A percentile compares a stretch with the other conserved stretches of the same genome.
These are phyloP conservation scores for Panzeria rudis DNA, from an alignment of 2,888 invertebrate genomes.

Conservation along the genomic window DNA sequence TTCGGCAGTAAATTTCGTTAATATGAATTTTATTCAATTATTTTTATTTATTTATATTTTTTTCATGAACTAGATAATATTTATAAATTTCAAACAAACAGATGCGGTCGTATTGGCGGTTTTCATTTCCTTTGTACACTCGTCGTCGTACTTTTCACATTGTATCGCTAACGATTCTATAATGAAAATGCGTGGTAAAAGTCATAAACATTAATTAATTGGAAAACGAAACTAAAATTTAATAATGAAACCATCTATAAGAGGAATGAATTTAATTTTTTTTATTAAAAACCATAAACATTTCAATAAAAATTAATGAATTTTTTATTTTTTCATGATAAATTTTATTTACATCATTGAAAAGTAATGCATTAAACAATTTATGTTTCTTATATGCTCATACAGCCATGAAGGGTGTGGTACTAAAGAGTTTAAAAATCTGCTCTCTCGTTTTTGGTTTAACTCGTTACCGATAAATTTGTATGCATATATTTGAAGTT, in stretches of 20 bases:
- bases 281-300: constrained; percentile 72
- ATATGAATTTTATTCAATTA: constrained; percentile 63
- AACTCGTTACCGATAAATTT: background rate
- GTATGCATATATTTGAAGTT: too few relatives aligned
- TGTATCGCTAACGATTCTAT: constrained; percentile 66
- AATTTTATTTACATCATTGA: constrained; percentile 51
- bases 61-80: constrained; percentile 31
- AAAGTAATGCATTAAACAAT: constrained; percentile 18
- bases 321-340: constrained; percentile 43
- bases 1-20: constrained; percentile 43
- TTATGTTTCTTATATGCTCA: constrained; percentile 1
- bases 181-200: constrained; percentile 73
- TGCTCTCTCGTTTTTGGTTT: background rate
- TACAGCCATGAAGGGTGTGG: background rate
- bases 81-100: constrained; percentile 64
- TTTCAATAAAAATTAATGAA: constrained; percentile 65
- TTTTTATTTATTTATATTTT: constrained; percentile 20
- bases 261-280: constrained; percentile 36
- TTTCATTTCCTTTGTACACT: constrained; percentile 46
- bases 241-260: constrained; percentile 54
- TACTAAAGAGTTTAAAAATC: background rate
- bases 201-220: constrained; percentile 73
- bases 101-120: constrained; percentile 70
- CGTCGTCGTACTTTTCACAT: constrained; percentile 23
- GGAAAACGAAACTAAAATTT: constrained; percentile 64